phyloP scores from a whole-genome alignment of 2,888 invertebrate species.

The Creontiades dilutus region DNA sequence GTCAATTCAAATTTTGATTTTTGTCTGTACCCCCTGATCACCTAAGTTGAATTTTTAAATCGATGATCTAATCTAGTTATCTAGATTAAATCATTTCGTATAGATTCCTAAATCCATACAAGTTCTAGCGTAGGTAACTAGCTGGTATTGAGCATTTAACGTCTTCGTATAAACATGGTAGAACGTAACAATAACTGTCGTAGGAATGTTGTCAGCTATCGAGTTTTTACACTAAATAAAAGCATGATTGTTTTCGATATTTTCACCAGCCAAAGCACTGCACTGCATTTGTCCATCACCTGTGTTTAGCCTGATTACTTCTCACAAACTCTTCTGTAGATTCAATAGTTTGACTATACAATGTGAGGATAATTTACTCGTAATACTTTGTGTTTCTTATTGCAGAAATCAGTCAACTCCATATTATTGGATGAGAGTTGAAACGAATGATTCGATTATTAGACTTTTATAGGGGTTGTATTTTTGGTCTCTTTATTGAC shows the following conservation, averaged over 20 bases:
- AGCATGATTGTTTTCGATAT: constrained; percentile 47
- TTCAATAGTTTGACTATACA: constrained; percentile 6
- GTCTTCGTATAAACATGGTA: background rate
- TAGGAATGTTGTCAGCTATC: background rate
- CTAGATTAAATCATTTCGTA: background rate
- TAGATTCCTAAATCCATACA: background rate
- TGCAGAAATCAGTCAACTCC: background rate
- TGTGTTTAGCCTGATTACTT: constrained; percentile 4
- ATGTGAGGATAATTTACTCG: constrained; percentile 5
- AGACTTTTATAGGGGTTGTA: no score
- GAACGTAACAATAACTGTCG: background rate
- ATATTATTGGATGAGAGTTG: background rate
- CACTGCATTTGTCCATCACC: constrained; percentile 60
- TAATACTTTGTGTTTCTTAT: constrained; percentile 12
- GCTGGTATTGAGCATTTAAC: background rate
- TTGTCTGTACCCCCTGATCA: no score
- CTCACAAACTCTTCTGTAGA: constrained; percentile 6
- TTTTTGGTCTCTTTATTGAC: no score
- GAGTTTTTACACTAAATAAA: background rate
- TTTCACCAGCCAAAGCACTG: constrained; percentile 62
- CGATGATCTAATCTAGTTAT: no score
- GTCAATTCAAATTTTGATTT: no score
- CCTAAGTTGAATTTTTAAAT: no score
- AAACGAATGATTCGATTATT: no score
- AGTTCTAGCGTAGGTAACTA: background rate